Conservation (phyloP, 1,140 invertebrate species). For the Eriocheir sinensis region DNA sequence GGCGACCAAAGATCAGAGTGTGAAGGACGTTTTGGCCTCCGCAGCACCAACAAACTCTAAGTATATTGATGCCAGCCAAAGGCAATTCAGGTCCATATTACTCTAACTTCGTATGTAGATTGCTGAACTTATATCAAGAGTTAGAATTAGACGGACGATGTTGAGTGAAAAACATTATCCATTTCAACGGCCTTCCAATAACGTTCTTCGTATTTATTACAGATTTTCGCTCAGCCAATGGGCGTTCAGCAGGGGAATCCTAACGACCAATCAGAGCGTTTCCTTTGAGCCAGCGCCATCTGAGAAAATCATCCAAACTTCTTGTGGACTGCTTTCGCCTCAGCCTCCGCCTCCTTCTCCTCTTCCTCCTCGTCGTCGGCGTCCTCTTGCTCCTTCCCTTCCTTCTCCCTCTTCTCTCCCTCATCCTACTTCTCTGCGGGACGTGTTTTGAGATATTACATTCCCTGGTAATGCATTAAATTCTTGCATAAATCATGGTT, state of each 20-base stretch:
- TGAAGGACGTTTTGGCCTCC: slow-evolving; percentile 49
- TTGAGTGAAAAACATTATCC: slow-evolving; percentile 78
- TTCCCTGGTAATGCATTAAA: slow-evolving; percentile 76
- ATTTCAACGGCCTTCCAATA: slow-evolving; percentile 78
- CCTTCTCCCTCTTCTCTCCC: slow-evolving; percentile 47
- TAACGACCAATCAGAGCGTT: slow-evolving; percentile 75
- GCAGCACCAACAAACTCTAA: slow-evolving; percentile 60
- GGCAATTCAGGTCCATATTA: slow-evolving; percentile 77
- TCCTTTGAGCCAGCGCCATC: slow-evolving; percentile 78
- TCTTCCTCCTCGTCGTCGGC: slow-evolving; percentile 41
- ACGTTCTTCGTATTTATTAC: slow-evolving; percentile 79
- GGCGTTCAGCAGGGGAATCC: slow-evolving; percentile 73
- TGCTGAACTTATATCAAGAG: slow-evolving; percentile 78
- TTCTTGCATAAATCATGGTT: slow-evolving; percentile 77
- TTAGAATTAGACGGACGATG: slow-evolving; percentile 78
- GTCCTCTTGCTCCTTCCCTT: neutral
- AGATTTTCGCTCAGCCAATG: slow-evolving; percentile 78
- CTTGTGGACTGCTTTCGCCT: slow-evolving; percentile 77
- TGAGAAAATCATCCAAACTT: slow-evolving; percentile 79
- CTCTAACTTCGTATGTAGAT: slow-evolving; percentile 79
- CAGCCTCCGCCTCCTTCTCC: slow-evolving; percentile 61
- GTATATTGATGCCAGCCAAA: slow-evolving; percentile 71
- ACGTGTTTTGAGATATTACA: slow-evolving; percentile 78
- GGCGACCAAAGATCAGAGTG: slow-evolving; percentile 63
- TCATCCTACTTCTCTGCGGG: slow-evolving; percentile 53